phyloP scores from a whole-genome alignment of 1,140 invertebrate species.

The Condylostylus longicornis region DNA sequence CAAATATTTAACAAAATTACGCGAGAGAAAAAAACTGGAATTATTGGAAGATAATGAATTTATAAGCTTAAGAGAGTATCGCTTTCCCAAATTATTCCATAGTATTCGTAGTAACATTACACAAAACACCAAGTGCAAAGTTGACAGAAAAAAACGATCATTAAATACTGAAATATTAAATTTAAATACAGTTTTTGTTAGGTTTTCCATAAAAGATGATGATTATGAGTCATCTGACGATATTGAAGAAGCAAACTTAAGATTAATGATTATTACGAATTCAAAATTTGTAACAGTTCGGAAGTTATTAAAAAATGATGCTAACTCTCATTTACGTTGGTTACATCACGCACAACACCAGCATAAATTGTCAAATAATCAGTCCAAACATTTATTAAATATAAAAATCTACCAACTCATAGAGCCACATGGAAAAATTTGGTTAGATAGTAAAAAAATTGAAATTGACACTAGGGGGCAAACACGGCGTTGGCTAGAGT shows the following conservation, averaged over 20 bases:
- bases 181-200: constrained; percentile 15
- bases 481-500: constrained; percentile 36
- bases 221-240: constrained; percentile 10
- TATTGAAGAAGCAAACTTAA: constrained; percentile 25
- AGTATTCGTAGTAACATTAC: too few relatives aligned
- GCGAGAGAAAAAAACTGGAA: constrained; percentile 4
- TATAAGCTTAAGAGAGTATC: neutral
- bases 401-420: constrained; percentile 23
- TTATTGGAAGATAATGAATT: neutral
- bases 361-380: neutral
- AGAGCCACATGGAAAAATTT: constrained; percentile 6
- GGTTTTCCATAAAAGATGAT: constrained; percentile 15
- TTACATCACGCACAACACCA: neutral
- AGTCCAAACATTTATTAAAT: constrained; percentile 10
- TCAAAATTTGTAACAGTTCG: constrained; percentile 11
- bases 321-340: neutral
- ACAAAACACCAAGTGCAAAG: too few relatives aligned
- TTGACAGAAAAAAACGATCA: neutral
- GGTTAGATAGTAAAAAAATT: constrained; percentile 13
- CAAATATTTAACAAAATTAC: constrained; percentile 20
- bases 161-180: neutral
- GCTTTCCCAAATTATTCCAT: constrained; percentile 1
- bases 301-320: neutral
- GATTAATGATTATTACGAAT: constrained; percentile 23
- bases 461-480: constrained; percentile 15